These are phyloP conservation scores for Sceloporus undulatus DNA, from an alignment of 2,113 vertebrate genomes.

Conservation along the genomic window DNA sequence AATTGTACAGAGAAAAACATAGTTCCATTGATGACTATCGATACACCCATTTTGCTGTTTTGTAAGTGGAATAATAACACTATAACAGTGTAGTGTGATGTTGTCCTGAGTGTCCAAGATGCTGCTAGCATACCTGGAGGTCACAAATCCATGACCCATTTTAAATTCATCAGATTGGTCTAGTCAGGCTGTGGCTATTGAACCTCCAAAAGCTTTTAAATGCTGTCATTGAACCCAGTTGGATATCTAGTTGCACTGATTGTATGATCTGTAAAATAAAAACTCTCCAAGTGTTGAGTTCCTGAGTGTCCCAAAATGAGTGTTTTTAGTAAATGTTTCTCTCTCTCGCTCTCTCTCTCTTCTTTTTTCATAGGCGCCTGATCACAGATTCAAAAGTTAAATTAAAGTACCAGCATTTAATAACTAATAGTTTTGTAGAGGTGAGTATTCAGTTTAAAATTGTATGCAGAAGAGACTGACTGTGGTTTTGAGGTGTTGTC, in stretches of 20 bases:
- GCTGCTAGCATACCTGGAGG: too few relatives aligned
- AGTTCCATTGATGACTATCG: neutral
- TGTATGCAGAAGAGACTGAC: neutral
- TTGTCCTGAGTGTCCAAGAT: too few relatives aligned
- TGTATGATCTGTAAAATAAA: neutral
- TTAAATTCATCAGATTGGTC: too few relatives aligned
- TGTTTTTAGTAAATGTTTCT: conserved; percentile 52
- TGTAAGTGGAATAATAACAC: neutral
- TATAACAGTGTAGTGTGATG: too few relatives aligned
- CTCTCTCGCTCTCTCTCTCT: conserved; percentile 68
- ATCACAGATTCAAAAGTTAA: conserved; percentile 99
- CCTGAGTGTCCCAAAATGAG: conserved; percentile 11
- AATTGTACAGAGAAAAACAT: neutral
- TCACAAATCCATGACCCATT: too few relatives aligned
- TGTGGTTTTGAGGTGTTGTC: neutral
- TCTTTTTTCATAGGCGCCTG: conserved; percentile 85
- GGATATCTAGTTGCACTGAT: neutral
- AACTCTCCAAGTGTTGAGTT: neutral
- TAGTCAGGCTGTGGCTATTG: neutral
- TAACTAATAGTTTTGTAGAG: conserved; percentile 99
- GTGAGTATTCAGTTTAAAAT: conserved; percentile 80
- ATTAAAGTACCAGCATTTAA: conserved; percentile 99
- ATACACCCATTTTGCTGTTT: neutral
- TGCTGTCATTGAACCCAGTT: neutral
- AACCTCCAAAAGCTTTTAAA: neutral